phyloP scores from a whole-genome alignment of 2,113 vertebrate genomes.

The Oncorhynchus kisutch region DNA sequence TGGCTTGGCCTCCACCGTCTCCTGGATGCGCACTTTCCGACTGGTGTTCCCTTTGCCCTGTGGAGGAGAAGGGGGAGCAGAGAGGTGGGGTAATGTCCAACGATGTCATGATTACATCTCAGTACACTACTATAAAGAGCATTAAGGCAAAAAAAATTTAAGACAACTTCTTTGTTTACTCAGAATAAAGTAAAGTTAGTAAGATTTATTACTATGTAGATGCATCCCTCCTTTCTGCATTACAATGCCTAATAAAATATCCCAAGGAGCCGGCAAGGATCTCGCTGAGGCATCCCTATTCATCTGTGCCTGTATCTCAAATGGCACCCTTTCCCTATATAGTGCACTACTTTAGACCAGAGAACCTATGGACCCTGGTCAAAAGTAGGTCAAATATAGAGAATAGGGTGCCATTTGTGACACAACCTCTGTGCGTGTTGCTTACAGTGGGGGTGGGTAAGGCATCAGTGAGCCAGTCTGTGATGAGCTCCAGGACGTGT shows the following conservation, averaged over 20 bases:
- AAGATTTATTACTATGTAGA: no score
- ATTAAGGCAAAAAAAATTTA: background rate
- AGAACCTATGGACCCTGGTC: background rate
- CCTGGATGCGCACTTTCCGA: constrained; percentile 75
- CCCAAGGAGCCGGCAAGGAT: no score
- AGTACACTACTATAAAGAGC: no score
- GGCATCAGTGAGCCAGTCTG: constrained; percentile 80
- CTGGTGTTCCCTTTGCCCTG: constrained; percentile 57
- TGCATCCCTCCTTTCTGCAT: no score
- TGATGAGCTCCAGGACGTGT: constrained; percentile 80
- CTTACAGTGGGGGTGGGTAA: constrained; percentile 69
- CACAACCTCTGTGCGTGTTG: background rate
- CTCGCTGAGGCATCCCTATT: no score
- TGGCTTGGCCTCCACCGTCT: constrained; percentile 75
- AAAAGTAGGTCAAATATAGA: no score
- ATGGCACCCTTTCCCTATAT: no score
- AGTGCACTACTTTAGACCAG: background rate
- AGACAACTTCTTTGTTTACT: background rate
- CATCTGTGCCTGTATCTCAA: no score
- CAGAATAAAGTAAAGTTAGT: background rate
- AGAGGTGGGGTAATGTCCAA: background rate
- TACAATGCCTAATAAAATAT: no score
- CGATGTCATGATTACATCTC: no score
- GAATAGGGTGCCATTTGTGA: background rate
- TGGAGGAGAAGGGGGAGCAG: background rate